Evolutionary conservation across 2,797 vertebrate species (phyloP), one percentile per base, ranked within the genome.

Genomic region (Onychomys torridus): DNA sequence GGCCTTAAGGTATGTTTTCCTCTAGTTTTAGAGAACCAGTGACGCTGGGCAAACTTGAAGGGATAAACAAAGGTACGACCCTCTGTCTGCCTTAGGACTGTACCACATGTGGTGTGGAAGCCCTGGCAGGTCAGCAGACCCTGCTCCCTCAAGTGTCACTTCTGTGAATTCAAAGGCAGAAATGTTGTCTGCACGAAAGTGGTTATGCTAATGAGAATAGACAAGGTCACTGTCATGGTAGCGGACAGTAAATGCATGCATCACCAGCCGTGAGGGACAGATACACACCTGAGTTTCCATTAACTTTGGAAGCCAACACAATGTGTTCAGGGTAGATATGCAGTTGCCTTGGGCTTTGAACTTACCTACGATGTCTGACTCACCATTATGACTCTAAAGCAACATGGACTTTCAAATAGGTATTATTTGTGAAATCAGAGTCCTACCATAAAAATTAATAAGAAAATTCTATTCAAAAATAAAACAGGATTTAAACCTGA

Each of bases 231-330:
- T 52, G 55, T 46, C 83, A 71, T 5, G 23, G 71, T 3, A n/a
- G 9, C 40, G 49, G 21, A 84, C 21, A 89, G 34, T 69, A 63
- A 91, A 69, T 57, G 11, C 57, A 27, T 59, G 25, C 40, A 73
- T 57, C 69, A 76, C 17, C 19, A 29, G 17, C 86, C 55, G 34
- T 7, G 40, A 32, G n/a, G 5, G 46, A n/a, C 40, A 75, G 75
- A 32, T 23, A 59, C 0, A 86, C 77, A 90, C 86, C 19, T 69
- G 40, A 78, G 34, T 75, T 75, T 23, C 7, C 16, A 23, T 75
- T 89, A 69, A 85, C 69, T 93, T 75, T 89, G 49, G 52, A 97
- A 76, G 43, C 84, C 46, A 84, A 90, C 75, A 83, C 79, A 83
- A 61, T 49, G 2, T 73, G 37, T 52, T 13, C 21, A 32, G 1